Percentiles rank a stretch among this genome's conserved stretches.
These are phyloP conservation scores for Lynx canadensis DNA, from an alignment of 2,113 vertebrate species.

Conservation along the genomic window DNA sequence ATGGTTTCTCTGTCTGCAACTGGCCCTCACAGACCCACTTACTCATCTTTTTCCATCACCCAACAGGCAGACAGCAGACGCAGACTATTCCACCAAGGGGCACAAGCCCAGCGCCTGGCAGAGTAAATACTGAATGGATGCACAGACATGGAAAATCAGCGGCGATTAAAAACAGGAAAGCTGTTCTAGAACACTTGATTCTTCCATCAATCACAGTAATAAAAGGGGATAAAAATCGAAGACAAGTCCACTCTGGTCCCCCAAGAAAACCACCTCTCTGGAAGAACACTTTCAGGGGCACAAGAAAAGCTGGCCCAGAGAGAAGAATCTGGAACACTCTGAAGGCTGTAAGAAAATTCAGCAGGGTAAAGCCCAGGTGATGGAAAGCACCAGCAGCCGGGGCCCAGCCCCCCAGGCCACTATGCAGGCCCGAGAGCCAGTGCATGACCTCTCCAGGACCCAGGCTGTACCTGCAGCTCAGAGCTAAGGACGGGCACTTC, in stretches of 20 bases:
- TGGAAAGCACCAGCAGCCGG: neutral
- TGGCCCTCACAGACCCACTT: fast-evolving
- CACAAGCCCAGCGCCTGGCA: neutral
- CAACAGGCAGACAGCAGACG: neutral
- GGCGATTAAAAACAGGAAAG: neutral
- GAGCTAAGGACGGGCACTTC: neutral
- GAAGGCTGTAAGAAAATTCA: neutral
- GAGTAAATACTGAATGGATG: neutral
- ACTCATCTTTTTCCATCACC: neutral
- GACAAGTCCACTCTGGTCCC: neutral
- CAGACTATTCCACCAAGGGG: neutral
- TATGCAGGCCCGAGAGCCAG: neutral
- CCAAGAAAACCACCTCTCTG: neutral
- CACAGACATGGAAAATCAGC: neutral
- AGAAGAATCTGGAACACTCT: neutral
- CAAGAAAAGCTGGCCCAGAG: neutral
- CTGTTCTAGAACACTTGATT: neutral
- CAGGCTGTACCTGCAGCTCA: neutral
- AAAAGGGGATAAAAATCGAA: neutral
- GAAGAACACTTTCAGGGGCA: neutral
- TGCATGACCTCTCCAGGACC: neutral
- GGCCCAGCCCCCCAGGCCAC: neutral
- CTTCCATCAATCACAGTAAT: neutral
- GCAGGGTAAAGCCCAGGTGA: no score
- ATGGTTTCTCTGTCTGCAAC: neutral